Evolutionary conservation across 2,113 vertebrate genomes (phyloP), one percentile per base, ranked within the genome.

Genomic region (Epinephelus moara): DNA sequence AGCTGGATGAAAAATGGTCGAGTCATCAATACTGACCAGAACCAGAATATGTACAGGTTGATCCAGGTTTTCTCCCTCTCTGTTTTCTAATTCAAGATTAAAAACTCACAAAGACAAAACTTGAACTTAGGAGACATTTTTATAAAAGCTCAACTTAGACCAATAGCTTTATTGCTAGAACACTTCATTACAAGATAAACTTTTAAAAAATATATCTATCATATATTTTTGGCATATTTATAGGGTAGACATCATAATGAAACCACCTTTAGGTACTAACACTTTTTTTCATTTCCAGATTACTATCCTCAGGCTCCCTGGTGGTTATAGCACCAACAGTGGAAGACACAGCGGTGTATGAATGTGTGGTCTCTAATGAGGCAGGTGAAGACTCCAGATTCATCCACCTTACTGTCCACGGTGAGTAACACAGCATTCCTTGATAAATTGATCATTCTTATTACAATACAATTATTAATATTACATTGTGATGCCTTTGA

Each of bases 1-100:
- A 94, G 33, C 59, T 99, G 98, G 98, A 97, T 87, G 0, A 99
- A 97, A 94, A 96, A 98, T 25, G 95, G 95, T 0, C 95, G 91
- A 17, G 75, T 90, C 74, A 96, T 99, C 85, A 97, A 92, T 87
- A 92, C 97, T 79, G 97, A 99, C 91, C 97, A 98, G 90, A 97
- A 98, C 90, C 97, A 99, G 92, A 99, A 98, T 92, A 96, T 95
- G 52, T 99, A 98, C 95, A 98, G 98, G 98, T 99, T 91, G 87
- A 91, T 84, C 88, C 89, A 91, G 84, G 88, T 94, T 95, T 93
- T 79, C 80, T 85, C 76, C 55, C 84, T 79, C 72, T 88, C 85
- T 89, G 64, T 90, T 91, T 79, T 66, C 66, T 86, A 56, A 78
- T 75, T 47, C 45, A 56, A 60, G 18, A 56, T 55, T 67, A 0